A percentile compares a stretch with the other conserved stretches of the same genome.
Conservation (phyloP, 2,797 vertebrate species). For the Champsocephalus esox region DNA sequence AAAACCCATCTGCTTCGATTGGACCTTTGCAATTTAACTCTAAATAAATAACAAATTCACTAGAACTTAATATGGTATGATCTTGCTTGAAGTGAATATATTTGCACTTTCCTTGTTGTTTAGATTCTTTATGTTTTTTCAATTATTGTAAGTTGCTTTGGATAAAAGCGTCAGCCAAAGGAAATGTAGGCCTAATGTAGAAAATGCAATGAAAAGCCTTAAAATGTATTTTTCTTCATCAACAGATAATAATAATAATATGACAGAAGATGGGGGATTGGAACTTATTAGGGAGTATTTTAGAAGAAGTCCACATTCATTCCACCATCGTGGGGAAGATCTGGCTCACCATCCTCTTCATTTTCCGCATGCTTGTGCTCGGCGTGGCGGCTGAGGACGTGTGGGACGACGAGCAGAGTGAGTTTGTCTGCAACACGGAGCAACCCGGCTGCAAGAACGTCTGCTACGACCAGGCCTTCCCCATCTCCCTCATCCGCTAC, state of each 20-base stretch:
- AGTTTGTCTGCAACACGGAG: slow-evolving; percentile 96
- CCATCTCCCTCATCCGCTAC: slow-evolving; percentile 95
- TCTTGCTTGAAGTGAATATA: too few species aligned
- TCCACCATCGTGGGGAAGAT: slow-evolving; percentile 97
- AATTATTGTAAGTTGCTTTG: too few species aligned
- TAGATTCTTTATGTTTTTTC: too few species aligned
- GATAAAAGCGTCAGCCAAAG: too few species aligned
- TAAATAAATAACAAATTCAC: too few species aligned
- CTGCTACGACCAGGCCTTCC: slow-evolving; percentile 95
- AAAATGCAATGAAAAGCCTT: background rate
- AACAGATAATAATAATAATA: slow-evolving; percentile 80
- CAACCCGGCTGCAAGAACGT: slow-evolving; percentile 95
- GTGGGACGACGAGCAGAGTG: slow-evolving; percentile 95
- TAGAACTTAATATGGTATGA: too few species aligned
- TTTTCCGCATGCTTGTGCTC: slow-evolving; percentile 95
- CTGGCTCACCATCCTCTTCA: slow-evolving; percentile 97
- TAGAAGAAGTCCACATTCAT: slow-evolving; percentile 96
- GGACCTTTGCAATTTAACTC: too few species aligned
- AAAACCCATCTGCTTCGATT: too few species aligned
- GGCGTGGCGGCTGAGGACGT: slow-evolving; percentile 95
- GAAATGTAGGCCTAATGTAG: too few species aligned
- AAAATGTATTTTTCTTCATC: background rate
- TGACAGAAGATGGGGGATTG: slow-evolving; percentile 94
- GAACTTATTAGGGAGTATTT: slow-evolving; percentile 94
- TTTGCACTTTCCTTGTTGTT: too few species aligned